Conservation (phyloP, 1,140 invertebrate genomes). For the Hycleus cichorii region DNA sequence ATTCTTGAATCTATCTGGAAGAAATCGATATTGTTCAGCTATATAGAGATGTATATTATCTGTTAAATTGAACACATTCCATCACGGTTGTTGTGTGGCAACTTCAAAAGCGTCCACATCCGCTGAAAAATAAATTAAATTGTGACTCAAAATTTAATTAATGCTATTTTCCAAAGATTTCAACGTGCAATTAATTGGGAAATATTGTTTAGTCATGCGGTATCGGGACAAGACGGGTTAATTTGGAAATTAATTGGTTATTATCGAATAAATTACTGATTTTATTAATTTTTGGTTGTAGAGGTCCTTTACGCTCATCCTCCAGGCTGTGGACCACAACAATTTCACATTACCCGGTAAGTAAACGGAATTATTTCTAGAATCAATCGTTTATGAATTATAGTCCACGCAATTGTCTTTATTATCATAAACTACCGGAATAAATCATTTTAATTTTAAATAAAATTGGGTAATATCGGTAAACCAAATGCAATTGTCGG, state of each 20-base stretch:
- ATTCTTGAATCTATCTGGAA: slow-evolving; percentile 21
- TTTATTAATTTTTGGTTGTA: slow-evolving; percentile 51
- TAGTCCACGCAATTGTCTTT: too few species aligned
- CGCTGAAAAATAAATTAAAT: background rate
- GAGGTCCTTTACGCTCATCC: slow-evolving; percentile 85
- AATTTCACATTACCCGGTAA: slow-evolving; percentile 62
- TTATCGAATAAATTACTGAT: background rate
- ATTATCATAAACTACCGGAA: too few species aligned
- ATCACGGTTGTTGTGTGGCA: slow-evolving; percentile 7
- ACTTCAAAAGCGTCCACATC: background rate
- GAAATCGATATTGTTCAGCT: slow-evolving; percentile 22
- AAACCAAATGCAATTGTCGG: too few species aligned
- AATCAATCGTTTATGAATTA: too few species aligned
- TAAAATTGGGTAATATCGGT: too few species aligned
- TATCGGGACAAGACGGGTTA: background rate
- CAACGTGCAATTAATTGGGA: too few species aligned
- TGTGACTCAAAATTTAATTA: too few species aligned
- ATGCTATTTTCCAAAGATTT: too few species aligned
- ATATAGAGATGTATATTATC: slow-evolving; percentile 13
- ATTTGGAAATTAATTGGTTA: background rate
- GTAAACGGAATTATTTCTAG: slow-evolving; percentile 15
- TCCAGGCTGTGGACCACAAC: slow-evolving; percentile 79
- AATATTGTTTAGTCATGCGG: background rate
- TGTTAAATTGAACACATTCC: slow-evolving; percentile 26
- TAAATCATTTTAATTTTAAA: too few species aligned